Evolutionary conservation across 2,888 invertebrate genomes (phyloP).

Genomic region (Yponomeuta sedellus): DNA sequence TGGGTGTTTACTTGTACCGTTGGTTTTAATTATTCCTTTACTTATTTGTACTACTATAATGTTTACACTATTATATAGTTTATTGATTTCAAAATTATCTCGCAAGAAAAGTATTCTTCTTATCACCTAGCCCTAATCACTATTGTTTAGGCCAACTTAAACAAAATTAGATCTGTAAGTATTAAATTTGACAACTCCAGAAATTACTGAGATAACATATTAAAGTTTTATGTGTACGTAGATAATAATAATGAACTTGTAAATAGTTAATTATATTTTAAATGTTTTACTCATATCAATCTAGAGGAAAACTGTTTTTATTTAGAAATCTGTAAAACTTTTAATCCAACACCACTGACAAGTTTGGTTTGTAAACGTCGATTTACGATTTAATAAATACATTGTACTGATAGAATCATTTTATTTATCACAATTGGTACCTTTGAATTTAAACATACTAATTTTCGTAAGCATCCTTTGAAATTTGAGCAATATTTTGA

Average conservation of each 20-base stretch:
- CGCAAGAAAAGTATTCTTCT: neutral
- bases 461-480: neutral
- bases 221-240: constrained; percentile 49
- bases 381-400: constrained; percentile 72
- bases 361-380: constrained; percentile 65
- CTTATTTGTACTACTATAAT: no score
- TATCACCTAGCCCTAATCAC: neutral
- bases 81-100: neutral
- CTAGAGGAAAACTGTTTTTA: constrained; percentile 62
- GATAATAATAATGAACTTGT: constrained; percentile 56
- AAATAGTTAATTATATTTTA: constrained; percentile 69
- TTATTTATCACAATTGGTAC: constrained; percentile 19
- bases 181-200: constrained; percentile 22
- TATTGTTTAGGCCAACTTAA: constrained; percentile 5
- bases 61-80: neutral
- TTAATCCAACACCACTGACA: constrained; percentile 56
- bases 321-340: constrained; percentile 66
- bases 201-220: constrained; percentile 36
- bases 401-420: constrained; percentile 42
- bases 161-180: constrained; percentile 26
- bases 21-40: no score
- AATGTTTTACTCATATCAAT: constrained; percentile 73
- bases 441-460: neutral
- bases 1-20: no score
- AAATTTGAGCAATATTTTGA: no score